Conservation (phyloP, 2,797 vertebrate genomes). For the Chelon labrosus region DNA sequence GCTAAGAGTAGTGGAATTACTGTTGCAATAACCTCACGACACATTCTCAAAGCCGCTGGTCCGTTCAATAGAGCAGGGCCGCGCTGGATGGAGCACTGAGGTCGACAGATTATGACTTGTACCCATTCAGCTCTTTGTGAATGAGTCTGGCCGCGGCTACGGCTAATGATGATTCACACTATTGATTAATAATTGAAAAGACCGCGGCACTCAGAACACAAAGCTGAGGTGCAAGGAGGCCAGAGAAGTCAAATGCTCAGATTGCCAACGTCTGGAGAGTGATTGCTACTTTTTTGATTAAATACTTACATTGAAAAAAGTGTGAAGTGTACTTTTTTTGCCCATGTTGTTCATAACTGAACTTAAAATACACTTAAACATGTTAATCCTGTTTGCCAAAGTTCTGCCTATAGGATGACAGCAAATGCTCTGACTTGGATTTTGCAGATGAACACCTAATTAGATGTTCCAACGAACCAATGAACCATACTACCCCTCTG, state of each 20-base stretch:
- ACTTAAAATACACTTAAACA: not conserved
- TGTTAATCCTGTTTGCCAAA: no score
- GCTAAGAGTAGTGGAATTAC: conserved; percentile 60
- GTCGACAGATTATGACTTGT: conserved; percentile 52
- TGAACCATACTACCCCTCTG: no score
- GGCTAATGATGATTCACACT: conserved; percentile 36
- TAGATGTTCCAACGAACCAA: not conserved
- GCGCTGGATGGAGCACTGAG: conserved; percentile 31
- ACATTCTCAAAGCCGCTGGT: conserved; percentile 43
- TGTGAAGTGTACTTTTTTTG: conserved; percentile 2
- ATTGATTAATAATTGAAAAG: conserved; percentile 49
- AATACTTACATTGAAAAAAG: conserved; percentile 5
- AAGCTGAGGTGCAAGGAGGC: conserved; percentile 23
- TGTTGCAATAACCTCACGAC: conserved; percentile 63
- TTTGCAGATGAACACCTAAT: not conserved
- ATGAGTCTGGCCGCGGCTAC: conserved; percentile 3
- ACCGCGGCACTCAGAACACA: conserved; percentile 31
- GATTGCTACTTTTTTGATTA: conserved; percentile 10
- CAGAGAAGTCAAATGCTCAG: conserved; percentile 20
- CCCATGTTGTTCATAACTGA: conserved; percentile 8
- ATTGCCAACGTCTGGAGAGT: conserved; percentile 26
- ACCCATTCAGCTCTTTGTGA: conserved; percentile 49
- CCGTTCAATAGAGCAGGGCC: conserved; percentile 28
- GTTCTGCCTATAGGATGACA: not conserved
- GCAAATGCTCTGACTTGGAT: not conserved